Percentiles rank a stretch among this genome's conserved stretches.
Conservation (phyloP, 2,797 vertebrate genomes). For the Huso huso region DNA sequence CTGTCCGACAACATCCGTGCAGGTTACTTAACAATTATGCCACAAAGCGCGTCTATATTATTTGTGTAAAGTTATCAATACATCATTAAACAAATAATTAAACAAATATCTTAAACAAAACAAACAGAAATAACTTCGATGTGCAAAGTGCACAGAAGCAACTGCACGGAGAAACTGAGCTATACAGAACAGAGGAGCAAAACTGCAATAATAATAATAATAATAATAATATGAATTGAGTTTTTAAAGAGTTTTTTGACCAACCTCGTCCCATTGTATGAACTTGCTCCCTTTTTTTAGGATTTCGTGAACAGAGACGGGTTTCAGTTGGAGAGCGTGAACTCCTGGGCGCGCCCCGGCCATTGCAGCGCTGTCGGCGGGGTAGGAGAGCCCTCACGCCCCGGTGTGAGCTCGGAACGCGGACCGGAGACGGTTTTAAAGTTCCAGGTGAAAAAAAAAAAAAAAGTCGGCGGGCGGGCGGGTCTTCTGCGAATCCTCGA, state of each 20-base stretch:
- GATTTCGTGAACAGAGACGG: conserved; percentile 68
- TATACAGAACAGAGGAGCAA: too few relatives aligned
- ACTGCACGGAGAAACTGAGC: too few relatives aligned
- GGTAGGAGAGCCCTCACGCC: conserved; percentile 51
- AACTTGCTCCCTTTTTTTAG: conserved; percentile 80
- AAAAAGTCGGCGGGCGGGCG: conserved; percentile 27
- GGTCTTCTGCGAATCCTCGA: conserved; percentile 6
- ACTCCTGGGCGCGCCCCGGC: conserved; percentile 85
- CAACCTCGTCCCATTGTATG: conserved; percentile 93
- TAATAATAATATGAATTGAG: too few relatives aligned
- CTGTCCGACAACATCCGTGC: too few relatives aligned
- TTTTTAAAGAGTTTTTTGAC: conserved; percentile 14
- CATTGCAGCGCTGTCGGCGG: conserved; percentile 51
- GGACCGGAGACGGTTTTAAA: conserved; percentile 24
- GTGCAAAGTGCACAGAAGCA: too few relatives aligned
- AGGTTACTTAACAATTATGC: too few relatives aligned
- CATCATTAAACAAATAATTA: too few relatives aligned
- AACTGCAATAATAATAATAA: too few relatives aligned
- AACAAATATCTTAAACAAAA: too few relatives aligned
- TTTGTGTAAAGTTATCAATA: too few relatives aligned
- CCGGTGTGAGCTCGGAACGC: conserved; percentile 33
- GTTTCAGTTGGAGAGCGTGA: conserved; percentile 82
- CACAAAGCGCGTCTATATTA: too few relatives aligned
- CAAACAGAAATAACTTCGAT: too few relatives aligned
- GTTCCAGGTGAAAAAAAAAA: conserved; percentile 16